Evolutionary conservation across 2,888 invertebrate species (phyloP), one percentile per base, ranked within the genome.

Genomic region (Cantharis nigra): DNA sequence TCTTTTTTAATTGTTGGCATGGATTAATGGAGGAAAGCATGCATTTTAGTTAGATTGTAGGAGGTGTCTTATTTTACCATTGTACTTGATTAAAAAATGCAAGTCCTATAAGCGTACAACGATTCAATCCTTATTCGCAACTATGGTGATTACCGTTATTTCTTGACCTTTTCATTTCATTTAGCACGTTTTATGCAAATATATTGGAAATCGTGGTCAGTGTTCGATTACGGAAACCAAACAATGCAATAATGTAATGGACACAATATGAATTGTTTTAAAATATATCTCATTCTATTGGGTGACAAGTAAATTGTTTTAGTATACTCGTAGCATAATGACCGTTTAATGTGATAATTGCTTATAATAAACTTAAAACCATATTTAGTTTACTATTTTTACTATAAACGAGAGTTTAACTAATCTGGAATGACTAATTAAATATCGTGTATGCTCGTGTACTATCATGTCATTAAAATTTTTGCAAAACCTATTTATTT

Each of bases 31-130:
- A n/a, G 49, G 49, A 49, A 49, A 49, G 49, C 49, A n/a, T 49
- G n/a, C 49, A n/a, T 49, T 49, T 49, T 49, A 49, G 49, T n/a
- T 49, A 49, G 49, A 49, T 49, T 49, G 49, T 49, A 49, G 49
- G 49, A 49, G 49, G 49, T 49, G 49, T 49, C 49, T 49, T 49
- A 49, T 49, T 49, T 49, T 49, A 49, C 49, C 49, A 49, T 49
- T 49, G 49, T 49, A 49, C 49, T 49, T 49, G 49, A 49, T 49
- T n/a, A 49, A 49, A 74, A 71, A 71, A 74, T 74, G 63, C 16
- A 74, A 71, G 74, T 84, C 81, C 81, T 84, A 86, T 86, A 85
- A 86, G 86, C 85, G 85, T 86, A 86, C 86, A 86, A 86, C 86
- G 85, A 85, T 84, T 83, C 83, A 82, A 83, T 85, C 82, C 84